These are phyloP conservation scores for Sapajus apella DNA, from an alignment of 2,113 vertebrate genomes.

Conservation along the genomic window DNA sequence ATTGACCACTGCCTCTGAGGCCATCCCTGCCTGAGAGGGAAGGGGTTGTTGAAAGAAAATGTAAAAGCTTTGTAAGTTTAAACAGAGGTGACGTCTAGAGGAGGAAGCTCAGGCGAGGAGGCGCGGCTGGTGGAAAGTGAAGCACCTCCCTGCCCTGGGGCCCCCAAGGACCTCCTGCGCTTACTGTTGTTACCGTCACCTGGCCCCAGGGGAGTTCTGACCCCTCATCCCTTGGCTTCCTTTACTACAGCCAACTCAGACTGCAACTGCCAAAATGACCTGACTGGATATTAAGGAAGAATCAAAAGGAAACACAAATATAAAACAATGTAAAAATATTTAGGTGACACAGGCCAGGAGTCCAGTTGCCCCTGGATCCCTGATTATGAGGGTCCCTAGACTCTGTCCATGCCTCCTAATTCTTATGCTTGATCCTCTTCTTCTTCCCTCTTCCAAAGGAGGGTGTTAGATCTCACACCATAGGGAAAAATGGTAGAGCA, in stretches of 20 bases:
- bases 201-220: background rate
- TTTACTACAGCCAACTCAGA: background rate
- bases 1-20: background rate
- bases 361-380: fast-evolving
- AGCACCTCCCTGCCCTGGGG: background rate
- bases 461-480: background rate
- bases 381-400: background rate
- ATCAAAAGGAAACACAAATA: background rate
- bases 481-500: background rate
- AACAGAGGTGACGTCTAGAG: background rate
- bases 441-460: background rate
- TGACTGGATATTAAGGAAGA: background rate
- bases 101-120: background rate
- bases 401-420: background rate
- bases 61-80: background rate
- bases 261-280: background rate
- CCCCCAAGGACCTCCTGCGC: background rate
- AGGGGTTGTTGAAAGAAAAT: background rate
- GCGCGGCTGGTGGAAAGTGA: background rate
- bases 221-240: background rate
- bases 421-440: background rate
- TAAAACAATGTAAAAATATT: background rate
- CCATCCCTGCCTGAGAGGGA: background rate
- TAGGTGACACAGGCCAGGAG: background rate
- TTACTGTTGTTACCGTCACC: background rate